A percentile compares a stretch with the other conserved stretches of the same genome.
Conservation (phyloP, 92 coral and sea anemone species). For the Paragorgia papillata region DNA sequence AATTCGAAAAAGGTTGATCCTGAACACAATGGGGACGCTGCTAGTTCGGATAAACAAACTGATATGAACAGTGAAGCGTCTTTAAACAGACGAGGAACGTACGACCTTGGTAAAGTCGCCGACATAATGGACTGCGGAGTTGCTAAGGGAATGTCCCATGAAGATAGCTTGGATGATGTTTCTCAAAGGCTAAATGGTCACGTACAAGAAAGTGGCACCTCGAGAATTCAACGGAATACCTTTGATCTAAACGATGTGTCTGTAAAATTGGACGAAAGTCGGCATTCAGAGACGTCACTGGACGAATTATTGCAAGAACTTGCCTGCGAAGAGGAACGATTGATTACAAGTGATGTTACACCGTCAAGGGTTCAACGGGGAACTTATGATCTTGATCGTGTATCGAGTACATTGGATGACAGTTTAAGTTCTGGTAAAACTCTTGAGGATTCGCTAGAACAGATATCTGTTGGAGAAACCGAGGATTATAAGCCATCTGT, state of each 20-base stretch:
- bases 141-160: conserved; percentile 51
- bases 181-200: conserved; percentile 48
- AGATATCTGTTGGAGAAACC: background rate
- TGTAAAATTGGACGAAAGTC: conserved; percentile 8
- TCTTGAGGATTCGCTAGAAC: conserved; percentile 11
- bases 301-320: conserved; percentile 16
- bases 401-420: conserved; percentile 55
- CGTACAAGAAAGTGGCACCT: background rate
- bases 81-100: conserved; percentile 66
- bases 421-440: background rate
- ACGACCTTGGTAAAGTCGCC: conserved; percentile 67
- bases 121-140: conserved; percentile 59
- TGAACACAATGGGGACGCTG: background rate
- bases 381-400: conserved; percentile 66
- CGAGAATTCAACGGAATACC: conserved; percentile 2
- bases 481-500: background rate
- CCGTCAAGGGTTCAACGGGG: conserved; percentile 45
- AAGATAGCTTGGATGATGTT: conserved; percentile 59
- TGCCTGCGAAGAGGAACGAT: background rate
- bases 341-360: background rate
- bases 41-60: background rate
- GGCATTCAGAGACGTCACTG: background rate
- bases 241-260: conserved; percentile 16
- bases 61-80: background rate
- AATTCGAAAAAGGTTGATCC: background rate